Evolutionary conservation across 2,888 invertebrate genomes (phyloP).

Genomic region (Camptogramma bilineatum): DNA sequence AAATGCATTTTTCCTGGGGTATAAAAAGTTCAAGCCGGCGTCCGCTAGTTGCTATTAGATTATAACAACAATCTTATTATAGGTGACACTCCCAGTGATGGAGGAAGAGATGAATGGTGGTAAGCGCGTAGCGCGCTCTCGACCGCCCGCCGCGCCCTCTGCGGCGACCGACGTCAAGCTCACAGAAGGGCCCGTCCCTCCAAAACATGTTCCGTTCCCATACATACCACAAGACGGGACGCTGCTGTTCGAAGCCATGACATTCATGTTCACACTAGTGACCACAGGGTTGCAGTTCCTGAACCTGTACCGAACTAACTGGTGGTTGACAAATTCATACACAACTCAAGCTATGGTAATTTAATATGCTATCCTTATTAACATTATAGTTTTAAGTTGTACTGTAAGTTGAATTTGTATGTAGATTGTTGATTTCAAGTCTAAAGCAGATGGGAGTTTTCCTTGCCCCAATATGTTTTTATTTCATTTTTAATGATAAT

Average conservation of each 20-base stretch:
- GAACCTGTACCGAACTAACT: slow-evolving; percentile 97
- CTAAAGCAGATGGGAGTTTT: too few relatives aligned
- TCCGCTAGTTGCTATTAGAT: not conserved
- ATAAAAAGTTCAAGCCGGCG: too few relatives aligned
- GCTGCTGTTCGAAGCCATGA: slow-evolving; percentile 93
- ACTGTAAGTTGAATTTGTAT: too few relatives aligned
- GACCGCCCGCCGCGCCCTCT: slow-evolving; percentile 53
- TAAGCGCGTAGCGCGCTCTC: slow-evolving; percentile 61
- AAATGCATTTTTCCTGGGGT: too few relatives aligned
- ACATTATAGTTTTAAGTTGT: too few relatives aligned
- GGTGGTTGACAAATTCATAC: slow-evolving; percentile 98
- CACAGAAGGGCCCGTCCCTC: slow-evolving; percentile 81
- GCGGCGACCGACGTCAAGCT: slow-evolving; percentile 58
- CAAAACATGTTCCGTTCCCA: slow-evolving; percentile 93
- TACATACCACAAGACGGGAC: slow-evolving; percentile 92
- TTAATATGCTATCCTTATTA: not conserved
- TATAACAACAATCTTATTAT: slow-evolving; percentile 27
- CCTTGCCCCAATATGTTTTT: too few relatives aligned
- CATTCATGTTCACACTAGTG: slow-evolving; percentile 92
- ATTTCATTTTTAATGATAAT: too few relatives aligned
- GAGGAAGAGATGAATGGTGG: slow-evolving; percentile 73
- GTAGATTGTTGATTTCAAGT: too few relatives aligned
- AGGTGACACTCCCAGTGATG: slow-evolving; percentile 57
- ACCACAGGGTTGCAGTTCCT: slow-evolving; percentile 95
- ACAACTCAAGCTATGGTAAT: slow-evolving; percentile 94